Conservation (phyloP, 30 jellyfish, hydroid and myxozoan species). For the Mastigias papua region DNA sequence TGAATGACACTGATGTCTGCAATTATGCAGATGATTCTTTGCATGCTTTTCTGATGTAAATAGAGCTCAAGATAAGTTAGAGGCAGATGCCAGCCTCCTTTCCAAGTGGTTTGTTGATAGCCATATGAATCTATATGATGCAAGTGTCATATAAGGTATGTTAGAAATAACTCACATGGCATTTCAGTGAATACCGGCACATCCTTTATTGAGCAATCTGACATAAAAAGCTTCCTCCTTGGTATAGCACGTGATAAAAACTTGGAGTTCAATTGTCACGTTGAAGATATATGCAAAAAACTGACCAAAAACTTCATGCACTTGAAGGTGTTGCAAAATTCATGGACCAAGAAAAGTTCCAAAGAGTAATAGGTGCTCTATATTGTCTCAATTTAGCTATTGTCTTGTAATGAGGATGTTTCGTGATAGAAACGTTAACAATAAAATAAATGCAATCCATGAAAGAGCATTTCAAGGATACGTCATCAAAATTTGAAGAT, state of each 20-base stretch:
- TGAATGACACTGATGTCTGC: no score
- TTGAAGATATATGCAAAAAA: no score
- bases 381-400: no score
- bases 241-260: not conserved
- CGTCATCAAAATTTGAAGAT: not conserved
- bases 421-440: not conserved
- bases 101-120: slow-evolving; percentile 24
- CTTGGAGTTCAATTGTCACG: not conserved
- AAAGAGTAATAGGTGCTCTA: not conserved
- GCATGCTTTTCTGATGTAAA: slow-evolving; percentile 16
- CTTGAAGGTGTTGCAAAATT: no score
- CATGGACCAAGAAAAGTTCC: no score
- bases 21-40: no score
- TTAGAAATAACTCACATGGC: not conserved
- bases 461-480: slow-evolving; percentile 20
- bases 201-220: not conserved
- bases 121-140: not conserved
- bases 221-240: not conserved
- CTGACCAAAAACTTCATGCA: no score
- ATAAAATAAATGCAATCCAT: not conserved
- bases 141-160: not conserved
- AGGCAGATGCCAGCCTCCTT: slow-evolving; percentile 26
- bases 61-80: not conserved
- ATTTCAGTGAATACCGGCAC: slow-evolving; percentile 16
- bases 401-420: slow-evolving; percentile 13